Evolutionary conservation across 2,113 vertebrate genomes (phyloP), one percentile per base, ranked within the genome.

Genomic region (Tragulus kanchil): DNA sequence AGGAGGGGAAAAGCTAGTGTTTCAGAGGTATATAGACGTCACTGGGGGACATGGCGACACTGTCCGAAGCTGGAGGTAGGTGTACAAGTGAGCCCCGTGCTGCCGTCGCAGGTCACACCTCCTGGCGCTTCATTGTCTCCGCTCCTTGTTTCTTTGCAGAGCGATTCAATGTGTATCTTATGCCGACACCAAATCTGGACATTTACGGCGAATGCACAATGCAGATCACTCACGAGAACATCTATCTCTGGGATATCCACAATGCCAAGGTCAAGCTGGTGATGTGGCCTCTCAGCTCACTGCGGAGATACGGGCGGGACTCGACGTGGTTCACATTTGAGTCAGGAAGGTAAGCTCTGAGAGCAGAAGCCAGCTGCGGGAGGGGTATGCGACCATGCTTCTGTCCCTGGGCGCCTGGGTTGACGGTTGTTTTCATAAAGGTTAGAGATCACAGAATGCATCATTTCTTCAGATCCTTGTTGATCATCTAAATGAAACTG

Each of bases 211-310:
- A 99, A 98, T 99, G 99, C 98, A 99, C 99, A 94, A 99, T 99
- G 99, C 99, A 99, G 98, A 99, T 99, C 98, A 99, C 99, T 16
- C 99, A 99, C 59, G 99, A 99, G 98, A 99, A 99, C 98, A 99
- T 99, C 98, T 99, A 99, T 99, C 99, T 99, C 98, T 99, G 99
- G 99, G 99, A 99, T 97, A 99, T 99, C 96, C 99, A 99, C 99
- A 99, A 99, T 64, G 99, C 99, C 96, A 99, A 99, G 97, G 99
- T 99, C 97, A 99, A 99, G 97, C 98, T 99, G 97, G 99, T 99
- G 98, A 99, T 99, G 99, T 99, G 99, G 99, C 99, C 99, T 17
- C 99, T 99, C 96, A 99, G 99, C 98, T 99, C 99, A 8, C 98
- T 99, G 96, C 99, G 99, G 94, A 99, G 99, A 98, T 99, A 99